Evolutionary conservation across 2,888 invertebrate species (phyloP).

Genomic region (Phragmatobia fuliginosa): DNA sequence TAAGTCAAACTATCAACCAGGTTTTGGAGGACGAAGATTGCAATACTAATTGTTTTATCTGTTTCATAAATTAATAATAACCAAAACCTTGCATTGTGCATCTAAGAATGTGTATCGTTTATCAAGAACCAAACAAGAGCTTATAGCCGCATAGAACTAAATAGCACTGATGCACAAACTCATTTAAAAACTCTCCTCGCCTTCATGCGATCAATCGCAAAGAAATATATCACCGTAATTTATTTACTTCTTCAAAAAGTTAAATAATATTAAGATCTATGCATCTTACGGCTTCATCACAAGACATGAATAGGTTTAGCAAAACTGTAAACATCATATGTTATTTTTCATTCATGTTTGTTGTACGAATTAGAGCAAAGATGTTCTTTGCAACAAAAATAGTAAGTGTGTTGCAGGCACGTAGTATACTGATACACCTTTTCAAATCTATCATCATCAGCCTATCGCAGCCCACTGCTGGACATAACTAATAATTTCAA

Average conservation of each 20-base stretch:
- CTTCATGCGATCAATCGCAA: slow-evolving; percentile 17
- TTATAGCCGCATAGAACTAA: neutral
- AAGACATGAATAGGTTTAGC: slow-evolving; percentile 11
- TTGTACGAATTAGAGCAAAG: neutral
- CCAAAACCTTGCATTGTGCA: too few relatives aligned
- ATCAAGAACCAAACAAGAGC: too few relatives aligned
- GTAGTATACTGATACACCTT: too few relatives aligned
- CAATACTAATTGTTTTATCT: too few relatives aligned
- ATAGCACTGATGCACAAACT: neutral
- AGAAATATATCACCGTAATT: slow-evolving; percentile 28
- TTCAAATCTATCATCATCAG: too few relatives aligned
- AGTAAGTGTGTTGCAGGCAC: neutral
- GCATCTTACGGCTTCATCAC: slow-evolving; percentile 5
- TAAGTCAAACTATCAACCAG: too few relatives aligned
- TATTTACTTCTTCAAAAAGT: slow-evolving; percentile 21
- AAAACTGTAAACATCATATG: slow-evolving; percentile 11
- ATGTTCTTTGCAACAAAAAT: neutral
- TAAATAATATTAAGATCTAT: slow-evolving; percentile 8
- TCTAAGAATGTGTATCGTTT: neutral
- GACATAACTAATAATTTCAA: too few relatives aligned
- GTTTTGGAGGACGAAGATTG: too few relatives aligned
- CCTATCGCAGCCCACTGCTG: too few relatives aligned
- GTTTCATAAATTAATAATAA: too few relatives aligned
- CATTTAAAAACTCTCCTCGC: neutral
- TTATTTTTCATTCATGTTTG: slow-evolving; percentile 16